Percentiles rank a stretch among this genome's conserved stretches.
phyloP scores from a whole-genome alignment of 2,113 vertebrate genomes.

The Myanophis thanlyinensis region DNA sequence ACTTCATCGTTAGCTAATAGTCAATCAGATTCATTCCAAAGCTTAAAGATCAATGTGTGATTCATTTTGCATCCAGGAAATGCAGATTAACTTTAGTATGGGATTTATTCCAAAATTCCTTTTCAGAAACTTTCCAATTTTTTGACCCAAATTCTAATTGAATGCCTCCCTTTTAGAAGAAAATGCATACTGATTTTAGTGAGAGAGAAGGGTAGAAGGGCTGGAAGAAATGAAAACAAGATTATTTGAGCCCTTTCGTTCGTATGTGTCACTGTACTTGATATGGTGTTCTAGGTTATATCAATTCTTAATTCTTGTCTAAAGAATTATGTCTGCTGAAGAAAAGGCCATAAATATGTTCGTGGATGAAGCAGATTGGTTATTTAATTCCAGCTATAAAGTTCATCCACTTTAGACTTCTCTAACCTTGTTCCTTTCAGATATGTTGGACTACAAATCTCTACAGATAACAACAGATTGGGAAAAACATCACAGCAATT shows the following conservation, averaged over 20 bases:
- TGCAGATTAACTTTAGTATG: constrained; percentile 44
- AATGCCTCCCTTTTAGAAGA: background rate
- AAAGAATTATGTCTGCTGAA: background rate
- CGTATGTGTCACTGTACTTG: background rate
- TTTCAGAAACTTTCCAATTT: background rate
- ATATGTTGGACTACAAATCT: background rate
- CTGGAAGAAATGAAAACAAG: background rate
- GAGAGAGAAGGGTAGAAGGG: background rate
- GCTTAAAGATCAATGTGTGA: constrained; percentile 43
- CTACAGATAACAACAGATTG: background rate
- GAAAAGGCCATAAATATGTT: background rate
- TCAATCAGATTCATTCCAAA: constrained; percentile 36
- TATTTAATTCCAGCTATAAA: background rate
- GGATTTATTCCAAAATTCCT: background rate
- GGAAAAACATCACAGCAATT: background rate
- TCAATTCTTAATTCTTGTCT: background rate
- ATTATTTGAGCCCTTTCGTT: background rate
- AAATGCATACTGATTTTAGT: background rate
- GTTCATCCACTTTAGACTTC: background rate
- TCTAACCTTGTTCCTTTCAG: background rate
- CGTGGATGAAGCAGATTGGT: background rate
- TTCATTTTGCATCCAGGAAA: constrained; percentile 59
- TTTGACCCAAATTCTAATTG: background rate
- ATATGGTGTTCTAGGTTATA: background rate
- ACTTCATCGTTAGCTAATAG: constrained; percentile 26